A percentile compares a stretch with the other conserved stretches of the same genome.
Evolutionary conservation across 1,140 invertebrate species (phyloP).

Genomic region (Lamellibrachia luymesi): DNA sequence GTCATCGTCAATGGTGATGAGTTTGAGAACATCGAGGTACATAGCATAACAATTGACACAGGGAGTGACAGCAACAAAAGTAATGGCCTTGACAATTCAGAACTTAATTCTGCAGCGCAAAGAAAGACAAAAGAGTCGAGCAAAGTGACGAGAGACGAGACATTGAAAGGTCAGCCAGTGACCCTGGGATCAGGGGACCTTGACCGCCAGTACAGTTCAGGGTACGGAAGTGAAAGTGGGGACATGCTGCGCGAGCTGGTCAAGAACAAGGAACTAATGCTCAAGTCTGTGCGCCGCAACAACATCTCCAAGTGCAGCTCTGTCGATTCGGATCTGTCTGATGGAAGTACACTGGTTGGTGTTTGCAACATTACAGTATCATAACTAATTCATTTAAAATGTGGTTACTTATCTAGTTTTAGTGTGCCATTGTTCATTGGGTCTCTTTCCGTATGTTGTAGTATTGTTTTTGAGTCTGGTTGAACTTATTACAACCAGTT

Average conservation of each 20-base stretch:
- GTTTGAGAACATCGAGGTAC: slow-evolving; percentile 55
- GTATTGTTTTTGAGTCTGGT: no score
- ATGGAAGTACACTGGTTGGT: slow-evolving; percentile 22
- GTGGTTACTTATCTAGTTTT: no score
- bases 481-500: no score
- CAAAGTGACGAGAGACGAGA: slow-evolving; percentile 29
- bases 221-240: slow-evolving; percentile 69
- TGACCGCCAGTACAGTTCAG: slow-evolving; percentile 59
- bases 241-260: slow-evolving; percentile 54
- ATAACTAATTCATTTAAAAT: no score
- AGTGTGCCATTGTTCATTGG: no score
- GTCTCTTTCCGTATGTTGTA: no score
- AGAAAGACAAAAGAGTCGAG: slow-evolving; percentile 24
- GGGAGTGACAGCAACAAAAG: slow-evolving; percentile 23
- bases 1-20: slow-evolving; percentile 56
- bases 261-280: slow-evolving; percentile 53
- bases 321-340: slow-evolving; percentile 28
- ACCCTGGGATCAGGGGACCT: not conserved
- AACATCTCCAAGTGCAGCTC: slow-evolving; percentile 22
- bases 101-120: not conserved
- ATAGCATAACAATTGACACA: not conserved
- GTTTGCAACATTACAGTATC: not conserved
- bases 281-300: slow-evolving; percentile 28
- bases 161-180: not conserved
- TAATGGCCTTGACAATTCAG: slow-evolving; percentile 1